These are phyloP conservation scores for Drosophila elegans DNA, from an alignment of 1,140 invertebrate genomes.

Conservation along the genomic window DNA sequence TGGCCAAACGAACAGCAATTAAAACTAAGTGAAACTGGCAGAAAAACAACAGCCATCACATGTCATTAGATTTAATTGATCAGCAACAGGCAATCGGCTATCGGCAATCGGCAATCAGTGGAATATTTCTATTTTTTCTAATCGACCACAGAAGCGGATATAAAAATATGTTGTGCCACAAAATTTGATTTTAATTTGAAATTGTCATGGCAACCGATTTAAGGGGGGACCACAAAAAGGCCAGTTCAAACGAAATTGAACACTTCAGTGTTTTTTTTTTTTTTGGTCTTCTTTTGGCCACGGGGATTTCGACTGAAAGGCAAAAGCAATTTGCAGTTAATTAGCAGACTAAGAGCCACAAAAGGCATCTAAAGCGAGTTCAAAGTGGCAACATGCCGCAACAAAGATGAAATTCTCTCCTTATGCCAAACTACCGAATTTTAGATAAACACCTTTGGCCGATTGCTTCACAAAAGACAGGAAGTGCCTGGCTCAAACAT, in stretches of 20 bases:
- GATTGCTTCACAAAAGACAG: constrained; percentile 13
- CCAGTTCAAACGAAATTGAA: constrained; percentile 33
- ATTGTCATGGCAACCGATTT: constrained; percentile 37
- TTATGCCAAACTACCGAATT: neutral
- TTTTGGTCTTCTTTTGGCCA: neutral
- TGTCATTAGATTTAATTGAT: constrained; percentile 71
- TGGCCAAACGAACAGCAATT: constrained; percentile 27
- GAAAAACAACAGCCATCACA: constrained; percentile 52
- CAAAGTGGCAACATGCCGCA: constrained; percentile 23
- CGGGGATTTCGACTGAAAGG: neutral
- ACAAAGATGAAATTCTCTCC: constrained; percentile 18
- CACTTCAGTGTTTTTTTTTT: constrained; percentile 1
- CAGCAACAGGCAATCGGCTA: constrained; percentile 35
- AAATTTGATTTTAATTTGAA: constrained; percentile 72
- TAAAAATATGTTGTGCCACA: constrained; percentile 53
- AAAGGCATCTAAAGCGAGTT: constrained; percentile 23
- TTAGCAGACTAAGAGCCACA: constrained; percentile 39
- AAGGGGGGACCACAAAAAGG: neutral
- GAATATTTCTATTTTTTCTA: neutral
- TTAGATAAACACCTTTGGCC: neutral
- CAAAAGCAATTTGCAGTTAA: constrained; percentile 54
- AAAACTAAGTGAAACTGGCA: constrained; percentile 22
- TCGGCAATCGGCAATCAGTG: constrained; percentile 23
- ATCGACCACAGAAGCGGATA: constrained; percentile 37
- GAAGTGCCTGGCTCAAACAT: constrained; percentile 4